Base-by-base conservation (phyloP, 2,113 vertebrate genomes). In the Arvicanthis niloticus region DNA sequence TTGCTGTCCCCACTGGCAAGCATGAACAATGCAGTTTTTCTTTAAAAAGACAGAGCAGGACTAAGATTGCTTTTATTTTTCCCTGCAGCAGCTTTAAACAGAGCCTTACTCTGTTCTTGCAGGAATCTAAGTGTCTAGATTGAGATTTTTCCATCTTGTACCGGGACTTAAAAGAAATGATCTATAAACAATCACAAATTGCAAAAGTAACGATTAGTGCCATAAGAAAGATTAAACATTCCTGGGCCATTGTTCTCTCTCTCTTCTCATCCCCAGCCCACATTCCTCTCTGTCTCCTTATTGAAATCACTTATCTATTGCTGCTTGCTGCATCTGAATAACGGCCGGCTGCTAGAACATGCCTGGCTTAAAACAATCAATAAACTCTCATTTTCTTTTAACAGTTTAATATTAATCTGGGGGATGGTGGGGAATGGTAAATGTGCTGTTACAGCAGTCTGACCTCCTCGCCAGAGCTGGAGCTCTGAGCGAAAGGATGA, bases 341-440 rank as follows among this genome's bases (percentile, higher is more conserved):
- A 99, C 98, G 76, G 98, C 99, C 98, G 98, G 97, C 98, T 98
- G 98, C 98, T 99, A 98, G 98, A 99, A 99, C 99, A 99, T 98
- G 98, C 98, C 98, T 98, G 98, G 98, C 99, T 99, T 99, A 99
- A 99, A 99, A 99, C 99, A 99, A 99, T 99, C 99, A 99, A 99
- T 99, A 99, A 99, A 99, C 99, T 99, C 99, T 99, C 99, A 99
- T 99, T 99, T 99, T 99, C 99, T 99, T 99, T 98, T 99, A 99
- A 99, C 99, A 99, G 99, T 99, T 99, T 99, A 99, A 99, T 99
- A 99, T 99, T 99, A 99, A 99, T 99, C 98, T 99, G 98, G 98
- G 98, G 98, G 98, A 98, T 98, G 99, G 99, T 98, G 98, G 96
- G 96, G 98, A 99, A 99, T 99, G 99, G 98, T 98, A 99, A 99